phyloP scores from a whole-genome alignment of 1,140 invertebrate species.

The Pogonus chalceus region DNA sequence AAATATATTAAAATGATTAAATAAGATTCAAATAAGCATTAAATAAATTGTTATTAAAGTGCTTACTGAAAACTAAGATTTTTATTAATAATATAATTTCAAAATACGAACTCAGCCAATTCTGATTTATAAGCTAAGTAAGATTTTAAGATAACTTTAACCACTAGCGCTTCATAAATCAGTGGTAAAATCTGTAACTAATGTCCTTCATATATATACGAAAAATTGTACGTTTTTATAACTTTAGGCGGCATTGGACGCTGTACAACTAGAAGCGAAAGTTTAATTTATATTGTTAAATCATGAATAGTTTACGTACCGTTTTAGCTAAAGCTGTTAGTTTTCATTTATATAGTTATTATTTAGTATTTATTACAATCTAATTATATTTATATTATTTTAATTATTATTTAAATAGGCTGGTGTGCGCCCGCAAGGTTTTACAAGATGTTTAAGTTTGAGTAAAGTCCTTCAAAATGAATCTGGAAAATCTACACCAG shows the following conservation, averaged over 20 bases:
- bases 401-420: neutral
- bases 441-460: neutral
- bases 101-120: no score
- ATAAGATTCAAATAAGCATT: no score
- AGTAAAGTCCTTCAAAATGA: neutral
- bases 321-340: neutral
- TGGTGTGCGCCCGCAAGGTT: neutral
- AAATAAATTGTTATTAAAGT: no score
- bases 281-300: neutral
- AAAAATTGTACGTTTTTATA: neutral
- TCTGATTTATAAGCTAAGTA: no score
- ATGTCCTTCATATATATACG: neutral
- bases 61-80: no score
- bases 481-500: conserved; percentile 32
- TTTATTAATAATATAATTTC: no score
- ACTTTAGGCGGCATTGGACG: conserved; percentile 1
- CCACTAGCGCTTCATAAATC: no score
- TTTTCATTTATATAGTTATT: neutral
- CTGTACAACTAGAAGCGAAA: neutral
- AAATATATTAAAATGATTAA: no score
- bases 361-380: neutral
- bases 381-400: neutral
- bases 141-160: no score
- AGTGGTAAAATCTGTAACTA: no score
- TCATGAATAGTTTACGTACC: conserved; percentile 2